These are phyloP conservation scores for Spea multiplicata DNA, from an alignment of 2,113 vertebrate genomes.

Conservation along the genomic window DNA sequence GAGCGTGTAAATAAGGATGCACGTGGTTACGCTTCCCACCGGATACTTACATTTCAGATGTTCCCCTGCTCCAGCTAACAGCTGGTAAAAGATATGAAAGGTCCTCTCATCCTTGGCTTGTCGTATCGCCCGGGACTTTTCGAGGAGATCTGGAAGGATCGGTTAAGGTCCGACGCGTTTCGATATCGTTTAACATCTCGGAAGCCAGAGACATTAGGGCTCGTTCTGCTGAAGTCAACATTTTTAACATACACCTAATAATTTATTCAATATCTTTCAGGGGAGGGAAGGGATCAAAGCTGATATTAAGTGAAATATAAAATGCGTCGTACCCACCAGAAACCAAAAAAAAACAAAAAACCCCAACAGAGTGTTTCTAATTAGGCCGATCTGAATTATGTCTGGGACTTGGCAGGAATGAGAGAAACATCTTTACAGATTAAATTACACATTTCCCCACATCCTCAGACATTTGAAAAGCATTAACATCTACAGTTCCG, in stretches of 20 bases:
- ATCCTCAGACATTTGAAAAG: too few species aligned
- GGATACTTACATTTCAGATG: constrained; percentile 87
- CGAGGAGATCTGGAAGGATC: constrained; percentile 79
- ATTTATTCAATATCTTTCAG: too few species aligned
- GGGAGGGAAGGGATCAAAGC: too few species aligned
- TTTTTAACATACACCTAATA: too few species aligned
- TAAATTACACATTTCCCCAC: too few species aligned
- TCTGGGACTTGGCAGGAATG: constrained; percentile 26
- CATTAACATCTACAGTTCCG: too few species aligned
- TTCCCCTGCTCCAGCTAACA: constrained; percentile 89
- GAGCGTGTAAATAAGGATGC: too few species aligned
- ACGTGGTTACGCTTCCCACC: not conserved
- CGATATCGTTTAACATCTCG: too few species aligned
- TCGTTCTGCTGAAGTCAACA: too few species aligned
- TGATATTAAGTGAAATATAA: not conserved
- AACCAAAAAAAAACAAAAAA: not conserved
- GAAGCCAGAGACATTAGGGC: too few species aligned
- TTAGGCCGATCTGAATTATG: constrained; percentile 23
- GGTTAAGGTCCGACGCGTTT: constrained; percentile 65
- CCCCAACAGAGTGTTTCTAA: constrained; percentile 22
- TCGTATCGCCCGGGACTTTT: constrained; percentile 95
- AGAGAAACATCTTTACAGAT: not conserved
- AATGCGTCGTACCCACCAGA: not conserved
- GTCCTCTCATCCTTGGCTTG: constrained; percentile 97
- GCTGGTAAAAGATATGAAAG: constrained; percentile 95